Percentiles rank a stretch among this genome's conserved stretches.
Conservation (phyloP, 2,888 invertebrate species). For the Meteorus cinctellus region DNA sequence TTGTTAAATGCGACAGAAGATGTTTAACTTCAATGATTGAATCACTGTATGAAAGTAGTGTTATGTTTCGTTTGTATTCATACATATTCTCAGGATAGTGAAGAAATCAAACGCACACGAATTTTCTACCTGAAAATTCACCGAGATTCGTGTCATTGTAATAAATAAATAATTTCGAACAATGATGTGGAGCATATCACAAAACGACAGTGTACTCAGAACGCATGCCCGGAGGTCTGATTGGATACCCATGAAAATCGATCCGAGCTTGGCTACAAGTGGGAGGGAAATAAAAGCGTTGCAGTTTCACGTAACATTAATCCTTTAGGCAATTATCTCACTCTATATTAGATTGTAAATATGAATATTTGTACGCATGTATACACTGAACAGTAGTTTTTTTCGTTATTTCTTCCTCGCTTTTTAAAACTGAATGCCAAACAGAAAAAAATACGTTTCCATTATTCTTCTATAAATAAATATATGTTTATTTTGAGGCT, state of each 20-base stretch:
- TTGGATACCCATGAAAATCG: constrained; percentile 28
- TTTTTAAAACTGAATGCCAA: not conserved
- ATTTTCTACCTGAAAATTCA: constrained; percentile 47
- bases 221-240: constrained; percentile 24
- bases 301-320: constrained; percentile 8
- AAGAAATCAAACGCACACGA: constrained; percentile 43
- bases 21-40: too few species aligned
- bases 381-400: not conserved
- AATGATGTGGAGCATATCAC: constrained; percentile 46
- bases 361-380: not conserved
- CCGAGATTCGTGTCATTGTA: not conserved
- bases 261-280: constrained; percentile 12
- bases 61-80: too few species aligned
- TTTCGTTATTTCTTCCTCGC: not conserved
- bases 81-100: too few species aligned
- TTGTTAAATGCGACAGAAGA: too few species aligned
- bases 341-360: not conserved
- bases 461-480: not conserved
- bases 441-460: constrained; percentile 1
- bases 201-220: constrained; percentile 36
- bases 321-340: constrained; percentile 15
- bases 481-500: not conserved
- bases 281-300: not conserved
- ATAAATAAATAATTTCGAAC: constrained; percentile 40
- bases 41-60: too few species aligned